Conservation (phyloP, 1,140 invertebrate genomes). For the Diabrotica virgifera region DNA sequence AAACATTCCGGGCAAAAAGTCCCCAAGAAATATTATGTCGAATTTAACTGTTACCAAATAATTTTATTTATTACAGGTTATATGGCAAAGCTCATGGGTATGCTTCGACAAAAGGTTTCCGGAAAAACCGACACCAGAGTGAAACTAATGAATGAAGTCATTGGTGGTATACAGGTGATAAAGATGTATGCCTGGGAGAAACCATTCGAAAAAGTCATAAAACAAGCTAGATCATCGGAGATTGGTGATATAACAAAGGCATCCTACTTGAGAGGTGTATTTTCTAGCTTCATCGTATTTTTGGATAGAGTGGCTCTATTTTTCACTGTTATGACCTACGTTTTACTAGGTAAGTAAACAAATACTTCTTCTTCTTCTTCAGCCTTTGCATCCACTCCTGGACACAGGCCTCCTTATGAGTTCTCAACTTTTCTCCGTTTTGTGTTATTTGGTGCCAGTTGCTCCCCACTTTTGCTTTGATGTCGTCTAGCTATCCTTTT, state of each 20-base stretch:
- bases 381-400: too few species aligned
- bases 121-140: constrained; percentile 68
- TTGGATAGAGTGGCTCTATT: constrained; percentile 72
- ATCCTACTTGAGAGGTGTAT: constrained; percentile 69
- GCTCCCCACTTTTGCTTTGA: too few species aligned
- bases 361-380: too few species aligned
- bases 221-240: constrained; percentile 57
- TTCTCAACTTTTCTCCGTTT: too few species aligned
- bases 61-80: constrained; percentile 42
- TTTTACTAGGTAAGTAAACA: constrained; percentile 52
- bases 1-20: too few species aligned
- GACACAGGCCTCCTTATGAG: too few species aligned
- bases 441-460: too few species aligned
- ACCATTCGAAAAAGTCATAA: constrained; percentile 61
- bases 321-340: constrained; percentile 67
- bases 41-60: too few species aligned
- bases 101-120: constrained; percentile 58
- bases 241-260: constrained; percentile 65
- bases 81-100: constrained; percentile 54
- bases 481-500: too few species aligned
- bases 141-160: constrained; percentile 77
- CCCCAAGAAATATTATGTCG: too few species aligned
- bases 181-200: constrained; percentile 82
- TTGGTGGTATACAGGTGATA: constrained; percentile 69
- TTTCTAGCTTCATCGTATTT: constrained; percentile 67